Base-by-base conservation (phyloP, 2,888 invertebrate species). In the Ichneumon xanthorius region DNA sequence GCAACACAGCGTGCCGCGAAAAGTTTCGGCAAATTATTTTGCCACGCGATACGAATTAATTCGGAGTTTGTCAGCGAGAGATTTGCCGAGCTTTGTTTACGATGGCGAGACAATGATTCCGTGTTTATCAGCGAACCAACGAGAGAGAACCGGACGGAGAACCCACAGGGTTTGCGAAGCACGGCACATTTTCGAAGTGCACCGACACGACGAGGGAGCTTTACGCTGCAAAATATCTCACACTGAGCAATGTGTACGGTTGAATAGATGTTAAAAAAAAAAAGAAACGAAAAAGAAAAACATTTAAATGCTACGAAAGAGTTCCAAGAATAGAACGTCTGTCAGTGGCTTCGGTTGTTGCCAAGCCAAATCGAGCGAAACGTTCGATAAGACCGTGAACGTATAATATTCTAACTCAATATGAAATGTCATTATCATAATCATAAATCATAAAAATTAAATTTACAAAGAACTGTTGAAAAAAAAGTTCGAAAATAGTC, bases 161-260 rank as follows among this genome's bases (percentile, higher is more conserved):
- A 48, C 4, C 45, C 45, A 16, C 14, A 11, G 22, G 26, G 14
- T 26, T 55, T 22, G 22, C 26, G 58, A 14, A 58, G 26, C 26
- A 33, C 26, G 67, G 65, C 65, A n/a, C 22, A 40, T 68, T 75
- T 55, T 11, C 70, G 76, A 55, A 16, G 82, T 82, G 82, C 77
- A 77, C 71, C 77, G 77, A 82, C 77, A 82, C 82, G 45, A 58
- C 55, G 40, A 19, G 65, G 75, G 6, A 58, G 22, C 58, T 11
- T 22, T 26, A 48, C 14, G 45, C 45, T 16, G 14, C 45, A 4
- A 48, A 48, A 16, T 48, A 58, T 58, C 58, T 58, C 26, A 26
- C 58, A 14, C 22, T 22, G 26, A 26, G 58, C 11, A 58, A 58
- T 14, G 14, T 26, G 45, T 48, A 48, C 45, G 45, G 45, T 11